A percentile compares a stretch with the other conserved stretches of the same genome.
These are phyloP conservation scores for Heteromyza rotundicornis DNA, from an alignment of 2,888 invertebrate species.

Conservation along the genomic window DNA sequence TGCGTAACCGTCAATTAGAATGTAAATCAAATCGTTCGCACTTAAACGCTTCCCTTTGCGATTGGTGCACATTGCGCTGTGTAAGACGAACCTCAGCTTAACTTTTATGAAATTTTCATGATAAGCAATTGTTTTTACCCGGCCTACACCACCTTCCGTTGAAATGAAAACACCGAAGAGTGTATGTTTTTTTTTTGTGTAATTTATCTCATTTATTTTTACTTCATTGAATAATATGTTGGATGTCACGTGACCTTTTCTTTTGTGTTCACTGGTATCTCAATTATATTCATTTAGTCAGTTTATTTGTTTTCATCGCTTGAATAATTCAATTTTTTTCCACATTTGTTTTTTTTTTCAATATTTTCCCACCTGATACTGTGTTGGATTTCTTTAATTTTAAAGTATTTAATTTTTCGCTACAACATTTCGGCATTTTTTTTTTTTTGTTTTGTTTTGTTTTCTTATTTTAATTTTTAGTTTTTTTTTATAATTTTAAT, in stretches of 20 bases:
- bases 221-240: not conserved
- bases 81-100: no score
- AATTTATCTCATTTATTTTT: not conserved
- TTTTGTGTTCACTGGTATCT: no score
- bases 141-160: no score
- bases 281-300: no score
- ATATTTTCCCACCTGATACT: not conserved
- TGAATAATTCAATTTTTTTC: not conserved
- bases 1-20: no score
- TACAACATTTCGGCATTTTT: not conserved
- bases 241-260: not conserved
- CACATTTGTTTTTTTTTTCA: not conserved
- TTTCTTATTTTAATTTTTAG: not conserved
- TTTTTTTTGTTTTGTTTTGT: no score
- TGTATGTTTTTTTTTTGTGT: not conserved
- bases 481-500: not conserved
- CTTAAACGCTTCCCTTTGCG: no score
- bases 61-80: no score
- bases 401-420: not conserved
- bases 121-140: no score
- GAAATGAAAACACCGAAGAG: no score
- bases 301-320: not conserved
- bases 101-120: no score
- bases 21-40: no score
- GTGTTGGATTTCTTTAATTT: constrained; percentile 2